Evolutionary conservation across 2,888 invertebrate species (phyloP).

Genomic region (Apodemia duryi): DNA sequence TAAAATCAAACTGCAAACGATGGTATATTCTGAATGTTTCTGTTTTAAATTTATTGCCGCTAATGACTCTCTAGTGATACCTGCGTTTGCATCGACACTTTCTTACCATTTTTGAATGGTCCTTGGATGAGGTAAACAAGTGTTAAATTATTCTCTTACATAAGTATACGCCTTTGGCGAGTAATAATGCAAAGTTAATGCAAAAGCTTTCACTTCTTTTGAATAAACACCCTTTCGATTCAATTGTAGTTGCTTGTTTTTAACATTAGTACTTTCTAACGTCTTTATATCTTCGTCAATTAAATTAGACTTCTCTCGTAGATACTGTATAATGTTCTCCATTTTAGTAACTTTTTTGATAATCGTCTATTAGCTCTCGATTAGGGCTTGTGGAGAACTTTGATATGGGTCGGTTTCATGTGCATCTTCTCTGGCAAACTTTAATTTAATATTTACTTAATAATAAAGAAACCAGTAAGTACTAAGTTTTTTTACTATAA

Average conservation of each 20-base stretch:
- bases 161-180: neutral
- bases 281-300: neutral
- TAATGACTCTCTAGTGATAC: neutral
- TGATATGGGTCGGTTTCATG: no score
- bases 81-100: neutral
- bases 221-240: neutral
- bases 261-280: neutral
- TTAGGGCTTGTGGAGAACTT: no score
- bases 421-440: no score
- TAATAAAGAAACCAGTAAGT: no score
- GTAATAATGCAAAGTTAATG: neutral
- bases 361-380: neutral
- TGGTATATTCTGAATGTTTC: neutral
- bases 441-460: no score
- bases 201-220: neutral
- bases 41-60: neutral
- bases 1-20: neutral
- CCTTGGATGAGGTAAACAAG: neutral
- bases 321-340: neutral
- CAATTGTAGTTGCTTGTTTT: neutral
- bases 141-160: neutral
- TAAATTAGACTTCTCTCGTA: neutral
- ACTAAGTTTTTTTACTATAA: no score
- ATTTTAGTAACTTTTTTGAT: neutral
- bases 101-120: neutral